Conservation (phyloP, 2,797 vertebrate species). For the Corythornis leucogaster region DNA sequence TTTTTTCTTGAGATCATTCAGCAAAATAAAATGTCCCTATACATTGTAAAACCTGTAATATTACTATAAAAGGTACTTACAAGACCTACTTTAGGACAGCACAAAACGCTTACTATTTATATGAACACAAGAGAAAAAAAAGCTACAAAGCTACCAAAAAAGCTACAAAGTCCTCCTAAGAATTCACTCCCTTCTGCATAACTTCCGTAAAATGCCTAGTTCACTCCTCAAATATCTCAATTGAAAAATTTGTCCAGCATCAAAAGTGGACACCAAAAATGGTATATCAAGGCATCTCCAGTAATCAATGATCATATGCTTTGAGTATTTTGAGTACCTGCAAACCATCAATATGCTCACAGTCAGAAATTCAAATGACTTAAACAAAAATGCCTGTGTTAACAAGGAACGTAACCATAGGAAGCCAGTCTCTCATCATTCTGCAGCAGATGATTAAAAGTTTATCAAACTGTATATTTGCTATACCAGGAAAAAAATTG, state of each 20-base stretch:
- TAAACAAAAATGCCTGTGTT: background rate
- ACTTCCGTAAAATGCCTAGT: background rate
- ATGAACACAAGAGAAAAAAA: background rate
- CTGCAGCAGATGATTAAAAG: background rate
- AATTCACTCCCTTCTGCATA: background rate
- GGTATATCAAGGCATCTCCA: background rate
- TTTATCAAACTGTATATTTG: background rate
- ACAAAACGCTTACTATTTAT: background rate
- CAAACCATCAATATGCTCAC: background rate
- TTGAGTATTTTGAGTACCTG: background rate
- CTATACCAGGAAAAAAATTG: background rate
- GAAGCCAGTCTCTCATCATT: background rate
- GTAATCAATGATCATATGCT: background rate
- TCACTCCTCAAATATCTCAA: background rate
- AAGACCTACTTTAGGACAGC: background rate
- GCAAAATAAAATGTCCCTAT: background rate
- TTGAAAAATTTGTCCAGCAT: background rate
- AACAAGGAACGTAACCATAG: background rate
- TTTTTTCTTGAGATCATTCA: background rate
- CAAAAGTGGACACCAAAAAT: background rate
- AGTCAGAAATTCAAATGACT: background rate
- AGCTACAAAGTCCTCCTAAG: background rate
- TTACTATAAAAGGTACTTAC: background rate
- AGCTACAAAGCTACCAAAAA: background rate
- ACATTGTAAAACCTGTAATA: background rate